Conservation (phyloP, 2,113 vertebrate genomes). For the Peromyscus californicus region DNA sequence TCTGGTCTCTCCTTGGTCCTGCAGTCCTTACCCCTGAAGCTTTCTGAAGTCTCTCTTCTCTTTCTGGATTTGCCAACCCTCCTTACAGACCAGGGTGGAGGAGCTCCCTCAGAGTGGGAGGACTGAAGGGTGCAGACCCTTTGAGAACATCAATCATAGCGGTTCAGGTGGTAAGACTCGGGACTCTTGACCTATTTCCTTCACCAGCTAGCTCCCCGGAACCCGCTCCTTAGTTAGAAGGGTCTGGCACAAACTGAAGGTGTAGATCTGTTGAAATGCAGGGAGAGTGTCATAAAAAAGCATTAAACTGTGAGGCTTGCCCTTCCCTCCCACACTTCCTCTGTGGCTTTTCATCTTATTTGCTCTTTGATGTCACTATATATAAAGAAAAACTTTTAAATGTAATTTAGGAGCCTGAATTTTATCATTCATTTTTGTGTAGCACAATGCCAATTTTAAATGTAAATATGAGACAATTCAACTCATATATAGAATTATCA, state of each 20-base stretch:
- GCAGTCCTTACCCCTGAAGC: background rate
- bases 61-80: background rate
- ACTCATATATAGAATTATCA: background rate
- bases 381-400: background rate
- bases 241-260: background rate
- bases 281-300: background rate
- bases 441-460: background rate
- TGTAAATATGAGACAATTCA: background rate
- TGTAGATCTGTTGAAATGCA: background rate
- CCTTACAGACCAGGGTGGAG: background rate
- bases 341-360: background rate
- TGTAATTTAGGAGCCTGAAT: background rate
- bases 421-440: conserved; percentile 24
- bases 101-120: background rate
- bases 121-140: background rate
- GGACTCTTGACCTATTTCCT: background rate
- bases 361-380: background rate
- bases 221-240: background rate
- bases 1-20: background rate
- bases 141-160: background rate
- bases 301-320: background rate
- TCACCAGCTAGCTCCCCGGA: background rate
- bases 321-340: background rate
- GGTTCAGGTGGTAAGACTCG: background rate
- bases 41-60: background rate